Evolutionary conservation across 2,797 vertebrate genomes (phyloP).

Genomic region (Thripadectes ignobilis): DNA sequence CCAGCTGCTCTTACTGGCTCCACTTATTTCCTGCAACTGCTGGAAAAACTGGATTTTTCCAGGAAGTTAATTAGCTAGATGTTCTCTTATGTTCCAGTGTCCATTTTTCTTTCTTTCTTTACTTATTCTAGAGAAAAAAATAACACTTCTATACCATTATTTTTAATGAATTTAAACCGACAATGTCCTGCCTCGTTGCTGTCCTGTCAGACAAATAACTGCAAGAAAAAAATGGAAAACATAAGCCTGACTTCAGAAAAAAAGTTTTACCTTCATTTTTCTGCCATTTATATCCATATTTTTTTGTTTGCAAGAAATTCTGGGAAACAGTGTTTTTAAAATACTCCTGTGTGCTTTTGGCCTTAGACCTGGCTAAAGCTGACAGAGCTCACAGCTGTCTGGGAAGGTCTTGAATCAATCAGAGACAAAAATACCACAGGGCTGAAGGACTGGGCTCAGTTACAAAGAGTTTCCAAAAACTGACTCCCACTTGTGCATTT

Average conservation of each 20-base stretch:
- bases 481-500: background rate
- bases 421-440: background rate
- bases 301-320: background rate
- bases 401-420: background rate
- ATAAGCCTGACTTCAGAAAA: background rate
- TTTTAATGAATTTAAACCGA: background rate
- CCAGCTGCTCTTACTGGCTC: background rate
- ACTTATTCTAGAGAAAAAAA: background rate
- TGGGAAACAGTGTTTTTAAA: background rate
- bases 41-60: background rate
- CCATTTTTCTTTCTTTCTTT: background rate
- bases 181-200: background rate
- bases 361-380: background rate
- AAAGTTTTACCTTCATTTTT: background rate
- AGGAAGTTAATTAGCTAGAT: background rate
- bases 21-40: background rate
- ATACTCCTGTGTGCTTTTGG: rapidly evolving
- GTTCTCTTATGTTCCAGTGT: background rate
- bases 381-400: background rate
- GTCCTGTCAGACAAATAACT: background rate
- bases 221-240: background rate
- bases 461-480: background rate
- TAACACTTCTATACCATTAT: background rate
- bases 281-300: background rate
- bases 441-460: background rate